Evolutionary conservation across 2,888 invertebrate genomes (phyloP).

Genomic region (Eristalinus aeneus): DNA sequence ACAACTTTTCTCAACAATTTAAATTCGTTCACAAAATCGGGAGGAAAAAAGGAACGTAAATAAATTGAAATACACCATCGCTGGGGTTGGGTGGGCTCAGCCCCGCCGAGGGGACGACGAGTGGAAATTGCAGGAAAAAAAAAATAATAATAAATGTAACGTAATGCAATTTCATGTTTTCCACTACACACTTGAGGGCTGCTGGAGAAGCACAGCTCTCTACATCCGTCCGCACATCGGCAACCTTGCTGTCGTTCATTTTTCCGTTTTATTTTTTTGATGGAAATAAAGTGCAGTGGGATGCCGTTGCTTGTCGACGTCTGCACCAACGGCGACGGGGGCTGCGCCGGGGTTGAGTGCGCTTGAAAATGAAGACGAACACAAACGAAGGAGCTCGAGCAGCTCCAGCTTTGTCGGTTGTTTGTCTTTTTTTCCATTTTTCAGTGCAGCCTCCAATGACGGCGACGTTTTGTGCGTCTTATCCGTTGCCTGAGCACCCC

Average conservation of each 20-base stretch:
- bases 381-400: conserved; percentile 11
- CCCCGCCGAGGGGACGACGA: neutral
- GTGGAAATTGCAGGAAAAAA: neutral
- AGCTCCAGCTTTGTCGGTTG: conserved; percentile 34
- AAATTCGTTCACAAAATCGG: conserved; percentile 44
- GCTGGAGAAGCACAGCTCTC: neutral
- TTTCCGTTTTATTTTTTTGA: conserved; percentile 14
- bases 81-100: neutral
- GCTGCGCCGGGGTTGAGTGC: neutral
- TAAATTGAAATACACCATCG: conserved; percentile 1
- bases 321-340: neutral
- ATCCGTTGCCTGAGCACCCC: neutral
- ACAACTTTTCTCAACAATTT: conserved; percentile 61
- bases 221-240: conserved; percentile 7
- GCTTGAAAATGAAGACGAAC: neutral
- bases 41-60: conserved; percentile 20
- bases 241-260: conserved; percentile 25
- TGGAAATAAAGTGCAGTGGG: conserved; percentile 16
- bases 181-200: conserved; percentile 29
- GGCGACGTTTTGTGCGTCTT: conserved; percentile 1
- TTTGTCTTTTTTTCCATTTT: conserved; percentile 45
- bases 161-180: conserved; percentile 55
- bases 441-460: conserved; percentile 16
- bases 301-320: neutral
- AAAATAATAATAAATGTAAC: conserved; percentile 24